Base-by-base conservation (phyloP, 92 coral and sea anemone species). In the Umimayanthus kanabou region DNA sequence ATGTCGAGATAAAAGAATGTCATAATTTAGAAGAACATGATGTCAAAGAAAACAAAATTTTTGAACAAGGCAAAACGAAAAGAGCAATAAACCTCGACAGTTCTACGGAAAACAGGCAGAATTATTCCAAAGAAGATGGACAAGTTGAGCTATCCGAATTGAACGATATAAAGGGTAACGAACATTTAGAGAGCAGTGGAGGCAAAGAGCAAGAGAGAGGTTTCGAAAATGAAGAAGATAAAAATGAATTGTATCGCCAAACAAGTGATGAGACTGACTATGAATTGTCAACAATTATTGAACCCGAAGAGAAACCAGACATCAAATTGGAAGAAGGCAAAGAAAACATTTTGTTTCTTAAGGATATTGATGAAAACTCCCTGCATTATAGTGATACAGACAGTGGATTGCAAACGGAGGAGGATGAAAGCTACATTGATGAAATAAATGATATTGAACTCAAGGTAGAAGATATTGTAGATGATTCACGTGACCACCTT, bases 361-460 rank as follows among this genome's bases (percentile, higher is more conserved):
- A 28, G 15, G 9, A 70, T 14, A 43, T 2, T 28, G 78, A 26
- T 9, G 45, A 83, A 43, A 83, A 18, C 20, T 80, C 61, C 22
- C 67, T 37, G 4, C 16, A 69, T 14, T 78, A 83, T 14, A 83
- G 87, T 43, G 87, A 83, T 29, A 49, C 65, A 16, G 87, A 83
- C 64, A 83, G 87, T 28, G 87, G 87, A 10, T 45, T 83, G 43
- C 87, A 83, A 47, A 83, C 53, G 70, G 87, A 83, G 66, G 87
- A 83, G 39, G 87, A 83, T 18, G 79, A 83, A 2, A 71, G 14
- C 61, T 69, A 25, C 47, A 57, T 18, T 53, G 87, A 83, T 20
- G 78, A 67, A 47, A 83, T 40, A 29, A 15, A 20, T 11, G 28
- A 15, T 26, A 28, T 16, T 45, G 37, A 29, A 26, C 22, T 50